Evolutionary conservation across 1,140 invertebrate genomes (phyloP), one percentile per base, ranked within the genome.

Genomic region (Drosophila cardini): DNA sequence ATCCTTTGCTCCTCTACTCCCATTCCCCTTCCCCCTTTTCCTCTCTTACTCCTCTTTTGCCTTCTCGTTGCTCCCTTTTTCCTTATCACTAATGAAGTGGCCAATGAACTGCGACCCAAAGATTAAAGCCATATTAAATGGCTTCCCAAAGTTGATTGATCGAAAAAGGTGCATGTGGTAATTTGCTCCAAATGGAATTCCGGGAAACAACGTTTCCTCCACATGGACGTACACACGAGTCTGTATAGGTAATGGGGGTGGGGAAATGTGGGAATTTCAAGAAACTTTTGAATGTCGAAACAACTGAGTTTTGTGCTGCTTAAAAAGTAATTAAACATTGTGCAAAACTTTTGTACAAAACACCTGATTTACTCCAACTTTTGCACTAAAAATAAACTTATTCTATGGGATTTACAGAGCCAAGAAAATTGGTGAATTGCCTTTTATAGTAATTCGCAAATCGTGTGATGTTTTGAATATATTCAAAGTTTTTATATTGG

Each of bases 91-190:
- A 87, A 89, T 89, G 84, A 89, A 89, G 80, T 87, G 84, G 84
- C 84, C 84, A 84, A 89, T 87, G 83, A 89, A 89, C 79, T 89
- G 83, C 71, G 63, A 78, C 68, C 83, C 84, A 43, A 87, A 87
- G 84, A 87, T 89, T 89, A 87, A 87, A 89, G 84, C 83, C 83
- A 79, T 80, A 87, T 89, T 83, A 89, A 87, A 87, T 83, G 76
- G 71, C 80, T 62, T 73, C 76, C 64, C 63, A 65, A 85, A 80
- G 18, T 83, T 87, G 83, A 87, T 87, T 87, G 83, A 89, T 87
- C 79, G 79, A 83, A 83, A 87, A 89, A 76, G 76, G 82, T 87
- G 71, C 79, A 73, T 55, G 46, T 42, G 40, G 40, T 61, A 69
- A 73, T 64, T 64, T 71, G 34, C 9, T 10, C 4, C 55, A 53